Conservation (phyloP, 2,797 vertebrate species). For the Muraenolepis orangiensis region DNA sequence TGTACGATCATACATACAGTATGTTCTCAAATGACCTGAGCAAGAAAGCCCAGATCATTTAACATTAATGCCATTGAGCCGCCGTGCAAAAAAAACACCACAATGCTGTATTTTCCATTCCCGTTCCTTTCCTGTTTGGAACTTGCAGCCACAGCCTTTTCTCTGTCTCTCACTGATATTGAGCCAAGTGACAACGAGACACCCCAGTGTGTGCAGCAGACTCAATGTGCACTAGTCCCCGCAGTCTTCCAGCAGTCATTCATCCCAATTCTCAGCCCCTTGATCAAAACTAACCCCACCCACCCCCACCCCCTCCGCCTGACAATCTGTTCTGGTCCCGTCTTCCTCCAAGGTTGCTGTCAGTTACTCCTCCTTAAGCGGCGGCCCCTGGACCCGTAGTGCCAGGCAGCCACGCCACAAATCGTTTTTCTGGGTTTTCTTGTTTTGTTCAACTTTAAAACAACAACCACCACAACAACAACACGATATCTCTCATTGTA, state of each 20-base stretch:
- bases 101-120: not conserved
- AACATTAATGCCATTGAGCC: not conserved
- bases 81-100: not conserved
- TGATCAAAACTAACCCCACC: not conserved
- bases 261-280: not conserved
- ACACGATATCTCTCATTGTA: not conserved
- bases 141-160: no score
- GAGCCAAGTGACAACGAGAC: not conserved
- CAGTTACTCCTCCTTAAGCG: not conserved
- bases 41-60: not conserved
- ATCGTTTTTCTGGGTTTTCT: not conserved
- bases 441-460: not conserved
- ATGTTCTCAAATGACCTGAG: no score
- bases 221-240: not conserved
- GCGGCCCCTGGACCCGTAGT: not conserved
- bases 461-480: not conserved
- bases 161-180: not conserved
- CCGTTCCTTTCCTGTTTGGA: not conserved
- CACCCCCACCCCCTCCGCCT: no score
- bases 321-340: not conserved
- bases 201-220: no score
- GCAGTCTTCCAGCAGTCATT: not conserved
- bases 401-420: not conserved
- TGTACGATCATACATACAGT: not conserved
- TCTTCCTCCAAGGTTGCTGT: not conserved